A percentile compares a stretch with the other conserved stretches of the same genome.
Evolutionary conservation across 2,888 invertebrate genomes (phyloP).

Genomic region (Taphrorychus bicolor): DNA sequence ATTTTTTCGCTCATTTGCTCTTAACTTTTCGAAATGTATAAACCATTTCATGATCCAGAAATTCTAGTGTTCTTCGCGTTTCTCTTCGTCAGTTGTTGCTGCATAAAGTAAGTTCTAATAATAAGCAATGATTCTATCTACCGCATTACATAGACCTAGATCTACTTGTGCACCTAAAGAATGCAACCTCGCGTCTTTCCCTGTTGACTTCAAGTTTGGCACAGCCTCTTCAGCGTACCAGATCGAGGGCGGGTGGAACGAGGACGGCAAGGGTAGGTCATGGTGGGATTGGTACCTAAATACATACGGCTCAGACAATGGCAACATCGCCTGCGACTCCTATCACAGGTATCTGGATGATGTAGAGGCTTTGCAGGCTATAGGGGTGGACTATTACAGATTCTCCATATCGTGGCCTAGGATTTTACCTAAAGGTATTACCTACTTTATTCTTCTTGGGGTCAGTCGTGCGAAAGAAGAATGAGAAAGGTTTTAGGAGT

Average conservation of each 20-base stretch:
- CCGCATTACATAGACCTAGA: too few species aligned
- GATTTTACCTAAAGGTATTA: slow-evolving; percentile 68
- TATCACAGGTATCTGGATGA: slow-evolving; percentile 71
- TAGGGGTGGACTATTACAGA: slow-evolving; percentile 61
- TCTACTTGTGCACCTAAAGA: too few species aligned
- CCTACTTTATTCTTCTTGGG: neutral
- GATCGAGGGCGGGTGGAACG: slow-evolving; percentile 50
- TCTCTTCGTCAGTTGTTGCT: too few species aligned
- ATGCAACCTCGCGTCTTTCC: slow-evolving; percentile 23
- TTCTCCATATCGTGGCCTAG: slow-evolving; percentile 39
- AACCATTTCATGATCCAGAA: too few species aligned
- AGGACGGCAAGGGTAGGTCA: slow-evolving; percentile 66
- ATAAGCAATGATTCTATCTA: too few species aligned
- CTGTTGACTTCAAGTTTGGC: slow-evolving; percentile 44
- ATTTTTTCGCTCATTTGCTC: too few species aligned
- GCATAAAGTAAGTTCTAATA: too few species aligned
- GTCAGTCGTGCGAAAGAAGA: neutral
- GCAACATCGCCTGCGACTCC: slow-evolving; percentile 71
- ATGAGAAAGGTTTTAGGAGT: slow-evolving; percentile 16
- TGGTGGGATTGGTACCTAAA: slow-evolving; percentile 75
- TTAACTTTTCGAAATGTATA: too few species aligned
- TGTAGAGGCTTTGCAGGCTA: slow-evolving; percentile 63
- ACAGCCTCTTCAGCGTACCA: slow-evolving; percentile 51
- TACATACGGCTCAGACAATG: slow-evolving; percentile 59
- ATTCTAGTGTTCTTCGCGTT: too few species aligned